Percentiles rank a stretch among this genome's conserved stretches.
These are phyloP conservation scores for Lutjanus campechanus DNA, from an alignment of 2,797 vertebrate species.

Conservation along the genomic window DNA sequence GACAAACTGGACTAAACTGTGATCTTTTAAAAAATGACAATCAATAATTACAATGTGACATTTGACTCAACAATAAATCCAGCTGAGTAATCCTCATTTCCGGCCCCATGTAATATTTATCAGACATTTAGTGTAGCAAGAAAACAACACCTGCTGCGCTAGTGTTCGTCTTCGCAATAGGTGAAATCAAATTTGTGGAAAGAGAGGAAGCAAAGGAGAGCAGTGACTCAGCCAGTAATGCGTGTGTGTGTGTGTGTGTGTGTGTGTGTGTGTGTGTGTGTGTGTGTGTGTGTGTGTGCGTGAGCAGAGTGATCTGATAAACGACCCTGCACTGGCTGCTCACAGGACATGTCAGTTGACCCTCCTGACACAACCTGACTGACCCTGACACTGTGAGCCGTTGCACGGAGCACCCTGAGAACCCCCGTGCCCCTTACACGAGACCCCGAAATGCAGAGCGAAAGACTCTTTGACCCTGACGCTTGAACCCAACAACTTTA, in stretches of 20 bases:
- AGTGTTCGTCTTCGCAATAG: not conserved
- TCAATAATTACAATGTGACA: not conserved
- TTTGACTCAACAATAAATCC: not conserved
- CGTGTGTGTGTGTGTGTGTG: no score
- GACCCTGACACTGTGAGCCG: constrained; percentile 31
- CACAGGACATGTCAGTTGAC: constrained; percentile 26
- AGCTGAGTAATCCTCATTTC: not conserved
- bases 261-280: not conserved
- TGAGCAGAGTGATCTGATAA: constrained; percentile 6
- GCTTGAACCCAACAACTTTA: constrained; percentile 10
- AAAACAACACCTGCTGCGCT: not conserved
- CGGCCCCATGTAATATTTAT: not conserved
- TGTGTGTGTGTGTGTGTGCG: not conserved
- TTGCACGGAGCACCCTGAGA: not conserved
- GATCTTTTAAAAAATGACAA: not conserved
- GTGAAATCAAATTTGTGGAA: not conserved
- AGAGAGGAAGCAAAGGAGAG: not conserved
- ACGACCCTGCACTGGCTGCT: not conserved
- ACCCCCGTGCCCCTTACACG: not conserved
- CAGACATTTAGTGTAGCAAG: not conserved
- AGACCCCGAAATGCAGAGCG: constrained; percentile 33
- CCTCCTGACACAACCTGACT: constrained; percentile 27
- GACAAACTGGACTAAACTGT: not conserved
- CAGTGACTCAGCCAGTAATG: not conserved
- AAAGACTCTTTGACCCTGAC: constrained; percentile 42